A percentile compares a stretch with the other conserved stretches of the same genome.
Evolutionary conservation across 37 sponge, comb jelly and placozoan species (phyloP).

Genomic region (Corticium candelabrum): DNA sequence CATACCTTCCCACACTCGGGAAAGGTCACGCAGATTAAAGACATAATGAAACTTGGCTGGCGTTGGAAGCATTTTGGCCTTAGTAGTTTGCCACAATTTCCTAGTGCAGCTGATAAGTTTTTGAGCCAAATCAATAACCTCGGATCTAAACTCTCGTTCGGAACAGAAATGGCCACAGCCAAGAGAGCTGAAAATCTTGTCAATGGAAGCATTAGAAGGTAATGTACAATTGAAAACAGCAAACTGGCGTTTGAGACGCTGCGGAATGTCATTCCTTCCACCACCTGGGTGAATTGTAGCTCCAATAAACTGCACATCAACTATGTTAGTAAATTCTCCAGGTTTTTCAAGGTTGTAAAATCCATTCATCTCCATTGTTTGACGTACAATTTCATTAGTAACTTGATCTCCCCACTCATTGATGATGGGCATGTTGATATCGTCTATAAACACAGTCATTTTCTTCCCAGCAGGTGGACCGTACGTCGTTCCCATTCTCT

Average conservation of each 20-base stretch:
- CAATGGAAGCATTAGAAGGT: conserved; percentile 19
- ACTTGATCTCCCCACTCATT: conserved; percentile 75
- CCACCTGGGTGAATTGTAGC: conserved; percentile 25
- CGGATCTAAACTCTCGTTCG: conserved; percentile 14
- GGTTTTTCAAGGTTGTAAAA: conserved; percentile 24
- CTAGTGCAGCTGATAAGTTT: conserved; percentile 8
- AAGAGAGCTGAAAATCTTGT: conserved; percentile 24
- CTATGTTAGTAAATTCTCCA: conserved; percentile 20
- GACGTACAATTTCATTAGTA: conserved; percentile 22
- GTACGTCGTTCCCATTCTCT: conserved; percentile 22
- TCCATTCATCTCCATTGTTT: conserved; percentile 24
- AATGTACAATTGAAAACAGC: conserved; percentile 23
- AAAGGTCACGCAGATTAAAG: conserved; percentile 28
- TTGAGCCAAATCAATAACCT: conserved; percentile 13
- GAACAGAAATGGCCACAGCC: conserved; percentile 20
- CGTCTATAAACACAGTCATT: conserved; percentile 28
- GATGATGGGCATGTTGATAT: conserved; percentile 34
- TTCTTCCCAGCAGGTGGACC: conserved; percentile 31
- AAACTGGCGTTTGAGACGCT: conserved; percentile 21
- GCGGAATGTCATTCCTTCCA: conserved; percentile 23
- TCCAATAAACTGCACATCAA: conserved; percentile 22
- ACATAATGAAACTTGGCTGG: conserved; percentile 33
- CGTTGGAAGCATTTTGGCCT: conserved; percentile 21
- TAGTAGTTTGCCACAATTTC: conserved; percentile 6
- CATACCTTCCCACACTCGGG: conserved; percentile 25